Percentiles rank a stretch among this genome's conserved stretches.
phyloP scores from a whole-genome alignment of 1,140 invertebrate species.

The Scaptomyza hsui region DNA sequence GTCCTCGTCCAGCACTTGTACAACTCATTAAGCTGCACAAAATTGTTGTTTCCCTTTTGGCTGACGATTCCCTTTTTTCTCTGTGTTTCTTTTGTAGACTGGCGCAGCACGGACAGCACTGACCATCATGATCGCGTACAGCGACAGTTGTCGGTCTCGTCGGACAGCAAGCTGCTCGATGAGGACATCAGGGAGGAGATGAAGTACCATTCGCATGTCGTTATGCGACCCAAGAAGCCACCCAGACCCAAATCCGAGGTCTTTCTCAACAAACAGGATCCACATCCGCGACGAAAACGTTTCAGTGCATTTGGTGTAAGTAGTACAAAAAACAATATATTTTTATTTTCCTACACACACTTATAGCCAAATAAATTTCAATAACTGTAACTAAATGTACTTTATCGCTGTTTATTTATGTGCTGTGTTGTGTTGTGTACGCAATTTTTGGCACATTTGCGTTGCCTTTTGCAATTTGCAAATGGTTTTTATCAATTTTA shows the following conservation, averaged over 20 bases:
- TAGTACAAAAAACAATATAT: slow-evolving; percentile 52
- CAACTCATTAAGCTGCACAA: slow-evolving; percentile 68
- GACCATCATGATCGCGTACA: slow-evolving; percentile 90
- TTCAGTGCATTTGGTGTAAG: slow-evolving; percentile 96
- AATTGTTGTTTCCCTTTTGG: slow-evolving; percentile 31
- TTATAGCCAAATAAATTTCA: slow-evolving; percentile 16
- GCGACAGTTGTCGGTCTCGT: slow-evolving; percentile 94
- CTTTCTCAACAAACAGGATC: slow-evolving; percentile 88
- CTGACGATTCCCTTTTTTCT: slow-evolving; percentile 3
- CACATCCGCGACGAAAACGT: slow-evolving; percentile 90
- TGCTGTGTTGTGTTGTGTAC: slow-evolving; percentile 2
- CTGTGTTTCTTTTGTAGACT: slow-evolving; percentile 85
- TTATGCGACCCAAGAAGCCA: slow-evolving; percentile 93
- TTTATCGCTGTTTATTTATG: slow-evolving; percentile 43
- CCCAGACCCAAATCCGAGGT: slow-evolving; percentile 95
- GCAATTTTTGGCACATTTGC: not conserved
- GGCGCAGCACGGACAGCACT: slow-evolving; percentile 89
- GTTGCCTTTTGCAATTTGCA: not conserved
- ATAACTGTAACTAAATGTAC: slow-evolving; percentile 25
- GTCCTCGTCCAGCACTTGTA: slow-evolving; percentile 24
- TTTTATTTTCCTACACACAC: slow-evolving; percentile 2
- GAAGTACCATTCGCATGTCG: slow-evolving; percentile 88
- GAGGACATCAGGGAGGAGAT: slow-evolving; percentile 92
- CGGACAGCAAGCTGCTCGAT: slow-evolving; percentile 94
- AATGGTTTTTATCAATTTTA: not conserved